Conservation (phyloP, 2,113 vertebrate genomes). For the Oncorhynchus nerka region DNA sequence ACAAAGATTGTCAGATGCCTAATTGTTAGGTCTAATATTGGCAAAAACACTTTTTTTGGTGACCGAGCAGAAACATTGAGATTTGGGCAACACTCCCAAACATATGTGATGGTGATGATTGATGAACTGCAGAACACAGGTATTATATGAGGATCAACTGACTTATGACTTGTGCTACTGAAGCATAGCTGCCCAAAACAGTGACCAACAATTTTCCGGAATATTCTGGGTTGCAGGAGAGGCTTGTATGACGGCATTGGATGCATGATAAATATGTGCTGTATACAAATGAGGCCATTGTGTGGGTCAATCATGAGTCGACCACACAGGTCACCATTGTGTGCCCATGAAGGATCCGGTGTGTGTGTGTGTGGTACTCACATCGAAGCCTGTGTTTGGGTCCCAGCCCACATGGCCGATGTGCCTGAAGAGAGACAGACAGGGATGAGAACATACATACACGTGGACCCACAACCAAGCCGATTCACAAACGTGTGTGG, state of each 20-base stretch:
- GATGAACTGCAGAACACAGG: no score
- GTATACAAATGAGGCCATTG: slow-evolving; percentile 62
- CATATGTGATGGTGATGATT: no score
- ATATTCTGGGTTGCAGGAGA: slow-evolving; percentile 2
- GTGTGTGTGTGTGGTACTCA: slow-evolving; percentile 75
- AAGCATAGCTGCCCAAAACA: not conserved
- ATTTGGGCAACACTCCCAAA: no score
- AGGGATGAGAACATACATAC: slow-evolving; percentile 25
- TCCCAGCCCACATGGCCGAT: slow-evolving; percentile 99
- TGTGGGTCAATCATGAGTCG: slow-evolving; percentile 52
- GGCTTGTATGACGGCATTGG: slow-evolving; percentile 13
- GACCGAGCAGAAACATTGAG: no score
- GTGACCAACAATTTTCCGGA: not conserved
- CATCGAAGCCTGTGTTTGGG: slow-evolving; percentile 99
- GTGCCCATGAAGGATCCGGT: slow-evolving; percentile 11
- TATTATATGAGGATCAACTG: no score
- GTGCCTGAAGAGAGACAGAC: slow-evolving; percentile 78
- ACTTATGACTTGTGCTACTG: no score
- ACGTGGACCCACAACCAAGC: not conserved
- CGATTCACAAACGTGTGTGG: not conserved
- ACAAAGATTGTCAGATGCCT: no score
- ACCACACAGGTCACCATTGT: slow-evolving; percentile 68
- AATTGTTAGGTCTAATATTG: no score
- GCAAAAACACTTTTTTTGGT: no score
- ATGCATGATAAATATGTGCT: slow-evolving; percentile 32